Evolutionary conservation across 2,797 vertebrate species (phyloP).

Genomic region (Gephyroberyx darwinii): DNA sequence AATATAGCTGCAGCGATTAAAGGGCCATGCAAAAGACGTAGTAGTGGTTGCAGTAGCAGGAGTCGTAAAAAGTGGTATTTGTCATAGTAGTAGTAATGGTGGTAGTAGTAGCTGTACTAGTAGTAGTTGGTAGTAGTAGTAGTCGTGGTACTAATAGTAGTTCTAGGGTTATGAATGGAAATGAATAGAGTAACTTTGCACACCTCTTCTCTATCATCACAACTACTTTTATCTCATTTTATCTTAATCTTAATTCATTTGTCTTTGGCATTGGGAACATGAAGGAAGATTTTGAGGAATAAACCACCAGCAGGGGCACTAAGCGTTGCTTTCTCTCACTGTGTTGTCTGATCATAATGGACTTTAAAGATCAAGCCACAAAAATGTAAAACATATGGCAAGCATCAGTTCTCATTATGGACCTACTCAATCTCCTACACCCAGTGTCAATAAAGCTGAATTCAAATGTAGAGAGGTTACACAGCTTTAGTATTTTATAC

Average conservation of each 20-base stretch:
- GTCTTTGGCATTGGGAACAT: conserved; percentile 36
- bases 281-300: conserved; percentile 19
- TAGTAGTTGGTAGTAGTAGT: too few species aligned
- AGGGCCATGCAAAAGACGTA: too few species aligned
- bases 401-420: conserved; percentile 57
- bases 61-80: too few species aligned
- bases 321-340: conserved; percentile 47
- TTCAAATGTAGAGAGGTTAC: background rate
- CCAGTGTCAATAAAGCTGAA: conserved; percentile 11
- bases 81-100: too few species aligned
- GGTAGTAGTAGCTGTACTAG: too few species aligned
- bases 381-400: conserved; percentile 69
- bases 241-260: conserved; percentile 25
- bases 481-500: conserved; percentile 2
- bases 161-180: too few species aligned
- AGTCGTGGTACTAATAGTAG: too few species aligned
- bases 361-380: background rate
- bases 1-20: background rate
- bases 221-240: too few species aligned
- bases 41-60: too few species aligned
- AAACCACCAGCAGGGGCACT: conserved; percentile 58
- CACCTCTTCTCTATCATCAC: too few species aligned
- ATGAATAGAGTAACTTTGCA: too few species aligned
- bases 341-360: conserved; percentile 48
- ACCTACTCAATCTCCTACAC: background rate